Base-by-base conservation (phyloP, 2,797 vertebrate species). In the Tangara arthus region DNA sequence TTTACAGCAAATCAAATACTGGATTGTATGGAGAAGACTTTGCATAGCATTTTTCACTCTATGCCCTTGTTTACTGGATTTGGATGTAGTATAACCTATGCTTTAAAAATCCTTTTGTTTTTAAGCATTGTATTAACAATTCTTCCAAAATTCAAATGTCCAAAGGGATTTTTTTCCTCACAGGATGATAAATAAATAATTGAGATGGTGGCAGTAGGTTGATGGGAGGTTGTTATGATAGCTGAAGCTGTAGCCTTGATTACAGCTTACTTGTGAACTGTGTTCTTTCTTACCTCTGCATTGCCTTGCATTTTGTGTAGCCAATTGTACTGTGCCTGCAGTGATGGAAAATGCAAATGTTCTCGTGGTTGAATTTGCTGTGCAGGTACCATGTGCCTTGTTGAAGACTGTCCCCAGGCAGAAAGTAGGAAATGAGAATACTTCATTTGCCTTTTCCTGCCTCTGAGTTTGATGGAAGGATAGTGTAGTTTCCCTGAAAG, bases 261-360 rank as follows among this genome's bases (percentile, higher is more conserved):
- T 82, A 19, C 11, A 80, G 15, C n/a, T 69, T 34, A 4, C 37
- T 91, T 84, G 46, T 24, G 14, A 44, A 15, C 22, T 15, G 4
- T 80, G 5, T 73, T 87, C 57, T 41, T 77, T 70, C n/a, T 63
- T 65, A 42, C 16, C 13, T 68, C 34, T 85, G 20, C 23, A 27
- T 61, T 82, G 39, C 44, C 22, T 70, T 55, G 44, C 47, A 19
- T 55, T 90, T 87, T 46, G 18, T 76, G 0, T n/a, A 55, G 68
- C 22, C 50, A 52, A 6, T 28, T n/a, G 32, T 78, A 49, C 57
- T 56, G 53, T 0, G 1, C 41, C 44, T 0, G 0, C 52, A 70
- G 39, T 41, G 49, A 59, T 27, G 46, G 50, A 61, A 61, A 72
- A 76, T 41, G 41, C 16, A 52, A 18, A 47, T 49, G 18, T 59